Evolutionary conservation across 2,888 invertebrate genomes (phyloP).

Genomic region (Plebejus melissa): DNA sequence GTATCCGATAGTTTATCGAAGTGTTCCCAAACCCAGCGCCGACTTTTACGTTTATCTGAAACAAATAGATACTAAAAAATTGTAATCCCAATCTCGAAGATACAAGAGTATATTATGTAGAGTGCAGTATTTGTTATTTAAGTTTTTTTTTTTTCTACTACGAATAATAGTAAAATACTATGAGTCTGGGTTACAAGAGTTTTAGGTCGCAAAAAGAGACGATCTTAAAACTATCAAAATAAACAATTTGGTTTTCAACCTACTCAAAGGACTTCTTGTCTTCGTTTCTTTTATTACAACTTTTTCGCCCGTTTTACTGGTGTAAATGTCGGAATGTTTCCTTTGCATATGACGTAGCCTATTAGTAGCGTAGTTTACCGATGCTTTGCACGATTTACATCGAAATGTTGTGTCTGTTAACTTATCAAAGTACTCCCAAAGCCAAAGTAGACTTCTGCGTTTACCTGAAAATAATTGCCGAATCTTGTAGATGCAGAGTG

Average conservation of each 20-base stretch:
- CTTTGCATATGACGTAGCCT: slow-evolving; percentile 67
- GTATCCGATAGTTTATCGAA: neutral
- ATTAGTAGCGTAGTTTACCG: slow-evolving; percentile 71
- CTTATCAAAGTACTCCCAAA: slow-evolving; percentile 70
- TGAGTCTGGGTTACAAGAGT: no score
- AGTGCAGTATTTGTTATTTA: neutral
- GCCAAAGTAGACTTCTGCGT: slow-evolving; percentile 65
- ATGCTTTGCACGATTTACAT: slow-evolving; percentile 63
- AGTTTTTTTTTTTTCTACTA: no score
- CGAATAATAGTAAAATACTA: no score
- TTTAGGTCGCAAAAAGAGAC: no score
- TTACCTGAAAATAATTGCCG: slow-evolving; percentile 43
- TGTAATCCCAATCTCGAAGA: neutral
- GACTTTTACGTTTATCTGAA: neutral
- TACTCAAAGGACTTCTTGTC: slow-evolving; percentile 39
- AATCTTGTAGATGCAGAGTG: neutral
- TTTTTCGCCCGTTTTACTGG: slow-evolving; percentile 49
- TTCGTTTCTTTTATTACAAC: slow-evolving; percentile 47
- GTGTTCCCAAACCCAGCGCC: neutral
- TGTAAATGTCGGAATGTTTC: slow-evolving; percentile 55
- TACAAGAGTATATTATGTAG: neutral
- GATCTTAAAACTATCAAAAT: no score
- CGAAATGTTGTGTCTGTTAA: slow-evolving; percentile 64
- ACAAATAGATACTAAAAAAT: neutral
- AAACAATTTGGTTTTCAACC: slow-evolving; percentile 5